Percentiles rank a stretch among this genome's conserved stretches.
These are phyloP conservation scores for Calonectris borealis DNA, from an alignment of 2,113 vertebrate genomes.

Conservation along the genomic window DNA sequence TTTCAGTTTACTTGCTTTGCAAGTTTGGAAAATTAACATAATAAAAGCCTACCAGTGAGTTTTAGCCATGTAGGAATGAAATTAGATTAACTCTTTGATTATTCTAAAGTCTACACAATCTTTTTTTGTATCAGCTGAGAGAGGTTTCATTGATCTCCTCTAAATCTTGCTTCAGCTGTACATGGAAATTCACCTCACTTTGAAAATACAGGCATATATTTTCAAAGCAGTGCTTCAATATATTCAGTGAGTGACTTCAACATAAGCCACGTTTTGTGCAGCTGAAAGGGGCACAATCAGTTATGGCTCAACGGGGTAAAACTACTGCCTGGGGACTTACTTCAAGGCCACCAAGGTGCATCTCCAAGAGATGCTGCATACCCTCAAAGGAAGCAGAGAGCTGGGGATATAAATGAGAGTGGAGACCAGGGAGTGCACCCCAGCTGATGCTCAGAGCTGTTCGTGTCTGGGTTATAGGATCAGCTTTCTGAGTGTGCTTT, in stretches of 20 bases:
- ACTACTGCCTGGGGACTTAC: background rate
- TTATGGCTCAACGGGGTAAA: background rate
- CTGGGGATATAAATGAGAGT: background rate
- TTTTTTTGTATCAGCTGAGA: constrained; percentile 18
- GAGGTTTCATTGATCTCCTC: constrained; percentile 21
- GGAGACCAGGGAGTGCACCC: background rate
- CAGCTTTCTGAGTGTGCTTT: background rate
- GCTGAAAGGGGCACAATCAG: background rate
- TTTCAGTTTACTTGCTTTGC: constrained; percentile 68
- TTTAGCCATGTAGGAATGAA: constrained; percentile 58
- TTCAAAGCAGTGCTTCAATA: background rate
- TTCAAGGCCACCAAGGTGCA: background rate
- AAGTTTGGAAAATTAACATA: constrained; percentile 75
- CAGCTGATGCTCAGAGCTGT: background rate
- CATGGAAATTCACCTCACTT: constrained; percentile 23
- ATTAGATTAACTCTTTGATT: constrained; percentile 73
- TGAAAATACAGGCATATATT: background rate
- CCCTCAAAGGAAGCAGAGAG: background rate
- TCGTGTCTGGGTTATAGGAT: background rate
- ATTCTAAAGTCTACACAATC: constrained; percentile 42
- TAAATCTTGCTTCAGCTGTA: constrained; percentile 29
- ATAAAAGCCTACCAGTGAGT: constrained; percentile 68
- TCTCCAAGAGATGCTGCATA: background rate
- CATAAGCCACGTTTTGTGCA: background rate
- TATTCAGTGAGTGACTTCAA: background rate